Conservation (phyloP, 2,113 vertebrate species). For the Melospiza melodia region DNA sequence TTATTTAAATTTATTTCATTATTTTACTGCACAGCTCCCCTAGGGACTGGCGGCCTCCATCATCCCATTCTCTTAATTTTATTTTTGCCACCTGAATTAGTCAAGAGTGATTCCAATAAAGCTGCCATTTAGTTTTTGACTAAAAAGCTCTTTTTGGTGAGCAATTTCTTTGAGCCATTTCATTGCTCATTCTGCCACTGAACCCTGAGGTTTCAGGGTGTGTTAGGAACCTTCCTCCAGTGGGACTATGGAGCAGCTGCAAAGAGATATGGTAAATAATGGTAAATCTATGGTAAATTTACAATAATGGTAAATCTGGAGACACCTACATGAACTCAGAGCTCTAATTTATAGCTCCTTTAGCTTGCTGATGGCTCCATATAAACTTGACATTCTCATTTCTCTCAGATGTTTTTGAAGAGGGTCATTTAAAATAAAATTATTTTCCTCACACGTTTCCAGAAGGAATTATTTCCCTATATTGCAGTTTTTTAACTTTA, state of each 20-base stretch:
- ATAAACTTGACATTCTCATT: background rate
- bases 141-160: background rate
- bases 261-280: background rate
- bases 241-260: background rate
- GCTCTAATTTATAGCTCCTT: background rate
- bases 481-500: background rate
- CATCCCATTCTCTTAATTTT: background rate
- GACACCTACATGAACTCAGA: background rate
- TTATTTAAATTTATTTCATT: no score
- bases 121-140: background rate
- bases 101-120: background rate
- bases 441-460: background rate
- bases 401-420: background rate
- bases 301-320: background rate
- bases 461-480: background rate
- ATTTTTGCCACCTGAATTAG: background rate
- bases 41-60: no score
- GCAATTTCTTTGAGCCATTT: background rate
- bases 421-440: background rate
- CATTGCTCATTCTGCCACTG: background rate
- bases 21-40: no score
- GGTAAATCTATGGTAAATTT: background rate
- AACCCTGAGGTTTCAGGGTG: background rate
- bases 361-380: background rate
- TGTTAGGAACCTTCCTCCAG: background rate